Evolutionary conservation across 2,113 vertebrate species (phyloP), one percentile per base, ranked within the genome.

Genomic region (Sapayoa aenigma): DNA sequence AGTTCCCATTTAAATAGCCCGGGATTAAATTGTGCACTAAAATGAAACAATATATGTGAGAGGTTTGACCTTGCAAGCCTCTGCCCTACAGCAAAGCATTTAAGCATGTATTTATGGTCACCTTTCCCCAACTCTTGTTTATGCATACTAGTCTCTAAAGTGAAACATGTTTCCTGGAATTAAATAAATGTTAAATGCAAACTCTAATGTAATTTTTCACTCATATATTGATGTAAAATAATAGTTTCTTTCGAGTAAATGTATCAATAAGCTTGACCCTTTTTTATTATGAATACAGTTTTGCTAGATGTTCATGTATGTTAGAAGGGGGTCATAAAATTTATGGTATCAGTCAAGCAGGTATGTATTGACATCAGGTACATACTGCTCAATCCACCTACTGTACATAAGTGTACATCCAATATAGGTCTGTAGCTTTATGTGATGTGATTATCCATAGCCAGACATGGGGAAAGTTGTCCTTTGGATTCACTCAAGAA

Each of bases 1-100:
- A 55, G 56, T 76, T 77, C 83, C 42, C 59, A 65, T 89, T 90
- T 93, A 82, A 92, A 75, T 88, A 60, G 66, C 44, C 73, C 90
- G 77, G 49, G 90, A 80, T 68, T 92, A 86, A 94, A 92, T 37
- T 78, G 44, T 77, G 52, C 56, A 49, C 50, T 84, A 78, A 90
- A 95, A 91, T 69, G 59, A 66, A 93, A 72, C 37, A 71, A 50
- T 33, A 31, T 33, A 59, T 20, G 27, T 17, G 50, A 77, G 46
- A 85, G 53, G 19, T 73, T 85, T 88, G 63, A 93, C 90, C 93
- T 84, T 86, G 56, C 56, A 92, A 84, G 47, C 12, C 39, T 88
- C 49, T 84, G 60, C 47, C 65, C 49, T 93, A 33, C 35, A 49
- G 79, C 79, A 95, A 94, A 75, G 68, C 52, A 90, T 78, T 96